These are phyloP conservation scores for Steinernema hermaphroditum DNA, from an alignment of 2,888 invertebrate species.

Conservation along the genomic window DNA sequence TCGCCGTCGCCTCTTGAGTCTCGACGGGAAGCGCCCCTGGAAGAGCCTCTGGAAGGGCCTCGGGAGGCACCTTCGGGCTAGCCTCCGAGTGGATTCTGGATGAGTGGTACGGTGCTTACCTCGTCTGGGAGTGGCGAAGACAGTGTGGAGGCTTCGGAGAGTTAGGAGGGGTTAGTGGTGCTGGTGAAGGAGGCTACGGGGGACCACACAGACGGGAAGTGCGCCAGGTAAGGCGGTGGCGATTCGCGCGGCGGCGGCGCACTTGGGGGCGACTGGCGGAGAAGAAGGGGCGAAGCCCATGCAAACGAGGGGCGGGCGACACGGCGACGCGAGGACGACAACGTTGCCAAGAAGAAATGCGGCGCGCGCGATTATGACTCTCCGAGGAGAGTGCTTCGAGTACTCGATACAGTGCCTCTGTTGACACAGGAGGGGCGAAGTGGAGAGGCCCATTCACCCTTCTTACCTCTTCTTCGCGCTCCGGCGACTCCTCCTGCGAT, in stretches of 20 bases:
- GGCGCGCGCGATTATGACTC: constrained; percentile 22
- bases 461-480: constrained; percentile 22
- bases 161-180: not conserved
- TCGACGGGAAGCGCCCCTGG: not conserved
- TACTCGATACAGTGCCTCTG: not conserved
- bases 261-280: constrained; percentile 24
- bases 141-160: not conserved
- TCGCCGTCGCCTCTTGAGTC: not conserved
- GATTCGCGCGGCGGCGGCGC: not conserved
- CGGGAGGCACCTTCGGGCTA: too few relatives aligned
- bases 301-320: constrained; percentile 19
- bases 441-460: not conserved
- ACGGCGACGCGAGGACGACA: constrained; percentile 5
- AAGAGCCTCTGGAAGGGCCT: too few relatives aligned
- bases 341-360: constrained; percentile 30
- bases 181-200: not conserved
- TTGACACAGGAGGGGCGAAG: constrained; percentile 20
- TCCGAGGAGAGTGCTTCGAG: constrained; percentile 10
- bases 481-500: not conserved
- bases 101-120: not conserved
- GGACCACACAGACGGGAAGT: constrained; percentile 22
- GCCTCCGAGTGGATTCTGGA: not conserved
- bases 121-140: not conserved
- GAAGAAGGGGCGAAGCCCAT: constrained; percentile 17
- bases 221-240: constrained; percentile 28